Base-by-base conservation (phyloP, 2,113 vertebrate species). In the Mormyrus iriodes region DNA sequence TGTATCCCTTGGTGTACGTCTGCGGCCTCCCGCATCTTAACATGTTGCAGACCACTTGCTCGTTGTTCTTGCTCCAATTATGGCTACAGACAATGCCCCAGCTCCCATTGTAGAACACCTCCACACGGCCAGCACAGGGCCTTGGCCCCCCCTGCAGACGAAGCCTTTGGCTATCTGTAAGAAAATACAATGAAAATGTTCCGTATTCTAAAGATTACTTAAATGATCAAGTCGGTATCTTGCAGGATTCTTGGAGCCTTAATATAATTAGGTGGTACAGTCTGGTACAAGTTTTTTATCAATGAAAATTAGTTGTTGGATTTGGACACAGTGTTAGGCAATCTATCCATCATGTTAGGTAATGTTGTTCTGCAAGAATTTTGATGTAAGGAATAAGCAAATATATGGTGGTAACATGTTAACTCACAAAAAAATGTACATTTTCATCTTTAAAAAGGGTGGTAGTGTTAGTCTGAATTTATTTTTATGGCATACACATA, bases 71-170 rank as follows among this genome's bases (percentile, higher is more conserved):
- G 1, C 0, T 13, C 95, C 94, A 95, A 1, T 0, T 0, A 5
- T 21, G n/a, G 17, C 90, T 35, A 7, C 94, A 93, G 0, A 94
- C 92, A 6, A 86, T 53, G 1, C 94, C 93, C 93, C 85, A 88
- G 0, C 0, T 0, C 0, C 0, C 0, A 0, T 83, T 0, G 3
- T 90, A 0, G 88, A 85, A 92, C 21, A 95, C 46, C 65, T 94
- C 61, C 42, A 94, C 24, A 9, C 90, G 76, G n/a, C 95, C 95
- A 24, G 91, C 12, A 55, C 95, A 96, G 0, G 94, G 92, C 0
- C 42, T 24, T 0, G 0, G 0, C 0, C 49, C 88, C 0, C 53
- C 42, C 0, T 2, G 55, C 0, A 95, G 91, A 49, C 90, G 69
- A 35, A 94, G 86, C 48, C 31, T 88, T 2, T 90, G n/a, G 73